Percentiles rank a stretch among this genome's conserved stretches.
These are phyloP conservation scores for Pygoscelis adeliae DNA, from an alignment of 2,113 vertebrate genomes.

Conservation along the genomic window DNA sequence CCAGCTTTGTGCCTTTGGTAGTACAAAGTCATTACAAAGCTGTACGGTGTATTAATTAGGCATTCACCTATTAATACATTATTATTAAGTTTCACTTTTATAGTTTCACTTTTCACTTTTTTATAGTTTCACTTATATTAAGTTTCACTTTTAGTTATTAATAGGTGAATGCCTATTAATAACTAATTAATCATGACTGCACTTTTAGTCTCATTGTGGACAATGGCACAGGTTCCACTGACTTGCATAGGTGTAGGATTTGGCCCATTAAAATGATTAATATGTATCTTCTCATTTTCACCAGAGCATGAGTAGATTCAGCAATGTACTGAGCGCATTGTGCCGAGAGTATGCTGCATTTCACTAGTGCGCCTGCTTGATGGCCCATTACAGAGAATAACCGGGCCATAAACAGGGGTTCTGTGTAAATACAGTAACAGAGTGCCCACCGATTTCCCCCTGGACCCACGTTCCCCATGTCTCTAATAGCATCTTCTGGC, in stretches of 20 bases:
- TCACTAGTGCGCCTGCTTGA: background rate
- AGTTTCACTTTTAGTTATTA: too few species aligned
- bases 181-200: background rate
- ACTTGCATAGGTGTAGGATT: background rate
- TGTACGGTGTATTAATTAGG: background rate
- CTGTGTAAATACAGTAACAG: background rate
- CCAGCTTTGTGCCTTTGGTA: background rate
- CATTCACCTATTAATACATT: too few species aligned
- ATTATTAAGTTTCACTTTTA: too few species aligned
- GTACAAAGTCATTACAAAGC: background rate
- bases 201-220: background rate
- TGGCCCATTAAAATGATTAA: background rate
- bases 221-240: background rate
- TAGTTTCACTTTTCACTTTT: too few species aligned
- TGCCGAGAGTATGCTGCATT: fast-evolving
- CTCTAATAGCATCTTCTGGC: background rate
- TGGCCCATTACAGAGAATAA: background rate
- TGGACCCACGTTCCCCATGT: fast-evolving
- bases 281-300: background rate
- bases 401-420: background rate
- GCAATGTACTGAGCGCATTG: fast-evolving
- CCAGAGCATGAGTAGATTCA: background rate
- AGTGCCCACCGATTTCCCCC: background rate
- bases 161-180: background rate
- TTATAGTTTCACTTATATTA: too few species aligned